Base-by-base conservation (phyloP, 2,113 vertebrate species). In the Trochalopteron elliotii region DNA sequence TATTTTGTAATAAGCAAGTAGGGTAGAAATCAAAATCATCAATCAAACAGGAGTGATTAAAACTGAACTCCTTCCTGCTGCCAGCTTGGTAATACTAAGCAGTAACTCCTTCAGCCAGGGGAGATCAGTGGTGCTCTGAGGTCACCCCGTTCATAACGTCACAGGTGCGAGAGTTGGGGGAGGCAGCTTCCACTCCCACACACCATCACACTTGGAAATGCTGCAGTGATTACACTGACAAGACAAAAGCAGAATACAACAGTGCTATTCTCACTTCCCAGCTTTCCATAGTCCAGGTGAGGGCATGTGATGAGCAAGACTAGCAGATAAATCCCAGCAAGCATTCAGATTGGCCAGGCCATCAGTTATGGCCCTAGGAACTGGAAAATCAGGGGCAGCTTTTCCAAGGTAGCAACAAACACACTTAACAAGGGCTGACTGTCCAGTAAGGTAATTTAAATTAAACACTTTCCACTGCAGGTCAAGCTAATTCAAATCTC, bases 281-380 rank as follows among this genome's bases (percentile, higher is more conserved):
- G 63, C 24, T 49, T 47, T n/a, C 61, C 68, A 30, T 0, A 52
- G 21, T 12, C 30, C 59, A 76, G 27, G 28, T 22, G 33, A 63
- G 8, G 4, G 8, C 10, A 11, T 3, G 15, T 8, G 4, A 33
- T 44, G 61, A 67, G 13, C 42, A 56, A 25, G 28, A 61, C 16
- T 1, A 30, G 45, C 27, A 74, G 14, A 25, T 22, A 25, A 68
- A 72, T 16, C 39, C 28, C 79, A 79, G 69, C 20, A 47, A 47
- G 49, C 1, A 4, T 19, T n/a, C 0, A 0, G 16, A 37, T 7
- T 40, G 15, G 31, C 56, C 65, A 63, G 24, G 15, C 24, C n/a
- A 11, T 33, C 33, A 47, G 50, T 55, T 60, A 18, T 14, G 11
- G 22, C 27, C 11, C 0, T 2, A 44, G 35, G 15, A 33, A 39